A percentile compares a stretch with the other conserved stretches of the same genome.
phyloP scores from a whole-genome alignment of 2,888 invertebrate genomes.

The Schrankia costaestrigalis region DNA sequence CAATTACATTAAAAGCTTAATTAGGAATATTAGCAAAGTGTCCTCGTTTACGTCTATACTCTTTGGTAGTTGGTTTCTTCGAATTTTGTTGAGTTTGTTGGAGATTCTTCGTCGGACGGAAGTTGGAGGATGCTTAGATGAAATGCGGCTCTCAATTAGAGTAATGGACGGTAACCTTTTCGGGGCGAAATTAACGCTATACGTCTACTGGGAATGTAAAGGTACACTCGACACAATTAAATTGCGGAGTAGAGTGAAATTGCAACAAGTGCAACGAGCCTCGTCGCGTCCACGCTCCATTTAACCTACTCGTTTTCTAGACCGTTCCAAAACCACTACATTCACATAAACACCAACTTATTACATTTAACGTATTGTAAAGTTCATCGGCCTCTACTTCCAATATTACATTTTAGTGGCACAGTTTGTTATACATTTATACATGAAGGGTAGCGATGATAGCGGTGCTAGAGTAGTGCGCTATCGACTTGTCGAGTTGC shows the following conservation, averaged over 20 bases:
- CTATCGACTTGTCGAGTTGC: conserved; percentile 30
- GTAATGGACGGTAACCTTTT: conserved; percentile 75
- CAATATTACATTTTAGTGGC: conserved; percentile 11
- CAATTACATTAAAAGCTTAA: conserved; percentile 80
- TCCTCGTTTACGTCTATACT: conserved; percentile 67
- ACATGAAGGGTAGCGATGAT: conserved; percentile 8
- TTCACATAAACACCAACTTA: conserved; percentile 50
- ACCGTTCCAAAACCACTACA: conserved; percentile 48
- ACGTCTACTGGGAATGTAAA: conserved; percentile 66
- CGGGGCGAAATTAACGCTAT: conserved; percentile 67
- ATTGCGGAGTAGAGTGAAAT: conserved; percentile 67
- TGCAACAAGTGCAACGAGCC: conserved; percentile 74
- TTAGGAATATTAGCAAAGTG: conserved; percentile 75
- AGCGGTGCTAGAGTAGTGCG: conserved; percentile 20
- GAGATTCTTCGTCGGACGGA: conserved; percentile 60
- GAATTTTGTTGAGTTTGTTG: conserved; percentile 70
- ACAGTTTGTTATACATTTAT: conserved; percentile 8
- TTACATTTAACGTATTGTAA: conserved; percentile 23
- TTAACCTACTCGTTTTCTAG: conserved; percentile 66
- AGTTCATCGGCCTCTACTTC: conserved; percentile 26
- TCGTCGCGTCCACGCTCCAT: conserved; percentile 66
- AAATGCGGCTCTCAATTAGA: conserved; percentile 77
- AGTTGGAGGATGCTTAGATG: conserved; percentile 74
- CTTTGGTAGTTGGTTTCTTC: conserved; percentile 65
- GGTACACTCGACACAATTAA: conserved; percentile 69